These are phyloP conservation scores for Poecilobothrus nobilitatus DNA, from an alignment of 2,888 invertebrate genomes.

Conservation along the genomic window DNA sequence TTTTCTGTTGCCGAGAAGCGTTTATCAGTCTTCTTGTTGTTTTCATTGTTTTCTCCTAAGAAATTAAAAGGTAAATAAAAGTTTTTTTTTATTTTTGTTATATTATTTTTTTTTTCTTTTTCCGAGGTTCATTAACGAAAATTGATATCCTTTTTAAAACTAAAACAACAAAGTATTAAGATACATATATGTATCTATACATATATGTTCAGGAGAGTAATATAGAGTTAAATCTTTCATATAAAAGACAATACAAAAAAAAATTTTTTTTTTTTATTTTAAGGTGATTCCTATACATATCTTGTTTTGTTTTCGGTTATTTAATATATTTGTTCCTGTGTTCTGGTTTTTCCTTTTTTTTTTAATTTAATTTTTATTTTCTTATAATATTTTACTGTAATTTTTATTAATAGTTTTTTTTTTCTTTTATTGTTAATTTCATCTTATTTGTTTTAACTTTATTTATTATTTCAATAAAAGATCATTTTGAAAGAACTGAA, in stretches of 20 bases:
- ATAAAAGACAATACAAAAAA: too few species aligned
- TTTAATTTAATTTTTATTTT: background rate
- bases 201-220: too few species aligned
- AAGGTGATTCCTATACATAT: too few species aligned
- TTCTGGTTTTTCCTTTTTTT: background rate
- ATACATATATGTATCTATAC: too few species aligned
- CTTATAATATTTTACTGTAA: background rate
- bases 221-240: too few species aligned
- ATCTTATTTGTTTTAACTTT: background rate
- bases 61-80: background rate
- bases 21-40: background rate
- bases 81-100: background rate
- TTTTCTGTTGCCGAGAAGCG: background rate
- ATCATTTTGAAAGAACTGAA: background rate
- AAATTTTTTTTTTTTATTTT: too few species aligned
- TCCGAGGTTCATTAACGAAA: conserved; percentile 11
- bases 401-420: background rate
- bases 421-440: background rate
- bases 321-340: conserved; percentile 1
- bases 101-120: background rate
- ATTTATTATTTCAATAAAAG: background rate
- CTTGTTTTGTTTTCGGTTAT: background rate
- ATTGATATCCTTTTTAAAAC: conserved; percentile 10
- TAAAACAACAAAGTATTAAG: too few species aligned
- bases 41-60: background rate